Conservation (phyloP, 2,888 invertebrate genomes). For the Eupithecia insigniata region DNA sequence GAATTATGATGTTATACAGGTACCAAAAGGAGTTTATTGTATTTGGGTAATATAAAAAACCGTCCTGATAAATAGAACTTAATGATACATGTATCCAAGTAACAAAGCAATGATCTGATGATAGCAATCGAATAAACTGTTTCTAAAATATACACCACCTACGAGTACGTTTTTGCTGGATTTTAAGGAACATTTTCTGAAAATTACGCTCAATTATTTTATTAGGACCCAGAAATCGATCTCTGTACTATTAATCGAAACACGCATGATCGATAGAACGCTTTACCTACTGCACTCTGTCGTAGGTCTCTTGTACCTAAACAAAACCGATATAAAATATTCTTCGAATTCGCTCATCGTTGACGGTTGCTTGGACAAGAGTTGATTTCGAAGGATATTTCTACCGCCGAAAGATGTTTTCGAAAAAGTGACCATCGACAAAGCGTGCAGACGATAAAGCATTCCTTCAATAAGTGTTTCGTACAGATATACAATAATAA, state of each 20-base stretch:
- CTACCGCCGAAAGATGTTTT: not conserved
- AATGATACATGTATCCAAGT: conserved; percentile 17
- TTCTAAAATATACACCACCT: not conserved
- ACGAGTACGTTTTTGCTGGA: no score
- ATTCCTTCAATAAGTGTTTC: not conserved
- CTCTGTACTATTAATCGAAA: not conserved
- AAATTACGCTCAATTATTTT: not conserved
- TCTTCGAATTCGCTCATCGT: not conserved
- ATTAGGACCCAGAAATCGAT: not conserved
- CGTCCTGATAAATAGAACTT: conserved; percentile 32
- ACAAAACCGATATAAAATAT: not conserved
- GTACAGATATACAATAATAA: not conserved
- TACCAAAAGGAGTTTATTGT: not conserved
- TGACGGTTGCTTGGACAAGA: not conserved
- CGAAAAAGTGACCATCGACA: not conserved
- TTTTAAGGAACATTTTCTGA: no score
- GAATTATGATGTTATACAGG: not conserved
- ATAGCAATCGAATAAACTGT: conserved; percentile 20
- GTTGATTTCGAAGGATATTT: not conserved
- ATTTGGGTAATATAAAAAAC: conserved; percentile 36
- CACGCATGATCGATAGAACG: not conserved
- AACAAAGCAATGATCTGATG: conserved; percentile 26
- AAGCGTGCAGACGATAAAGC: not conserved
- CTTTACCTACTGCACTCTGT: not conserved
- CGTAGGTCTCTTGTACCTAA: not conserved